phyloP scores from a whole-genome alignment of 2,888 invertebrate species.

The Ramazzottius varieornatus region DNA sequence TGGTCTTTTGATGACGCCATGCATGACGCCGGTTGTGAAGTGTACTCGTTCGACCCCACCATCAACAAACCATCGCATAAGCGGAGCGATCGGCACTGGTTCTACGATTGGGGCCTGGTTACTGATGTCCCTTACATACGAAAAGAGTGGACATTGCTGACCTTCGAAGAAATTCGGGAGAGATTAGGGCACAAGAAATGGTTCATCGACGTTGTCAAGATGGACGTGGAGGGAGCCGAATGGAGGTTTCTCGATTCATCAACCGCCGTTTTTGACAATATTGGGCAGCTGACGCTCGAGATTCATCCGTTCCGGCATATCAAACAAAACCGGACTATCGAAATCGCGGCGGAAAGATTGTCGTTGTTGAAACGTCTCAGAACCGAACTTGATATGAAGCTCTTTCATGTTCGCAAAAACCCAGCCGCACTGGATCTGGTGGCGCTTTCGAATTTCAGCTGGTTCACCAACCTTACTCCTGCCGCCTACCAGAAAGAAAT shows the following conservation, averaged over 20 bases:
- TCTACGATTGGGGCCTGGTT: background rate
- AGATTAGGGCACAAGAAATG: background rate
- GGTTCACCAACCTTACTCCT: too few species aligned
- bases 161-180: background rate
- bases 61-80: background rate
- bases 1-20: background rate
- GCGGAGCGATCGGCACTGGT: background rate
- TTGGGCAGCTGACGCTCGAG: background rate
- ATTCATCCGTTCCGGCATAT: background rate
- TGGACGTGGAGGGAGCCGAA: background rate
- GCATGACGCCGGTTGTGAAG: background rate
- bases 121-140: background rate
- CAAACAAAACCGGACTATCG: too few species aligned
- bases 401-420: too few species aligned
- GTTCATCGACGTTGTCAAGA: background rate
- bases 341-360: too few species aligned
- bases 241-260: background rate
- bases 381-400: too few species aligned
- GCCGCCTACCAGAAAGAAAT: too few species aligned
- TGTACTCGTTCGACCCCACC: background rate
- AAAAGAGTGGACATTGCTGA: background rate
- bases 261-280: background rate
- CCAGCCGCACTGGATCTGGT: too few species aligned
- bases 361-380: too few species aligned
- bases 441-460: too few species aligned